Evolutionary conservation across 2,888 invertebrate species (phyloP), one percentile per base, ranked within the genome.

Genomic region (Trissoscelio sp.): DNA sequence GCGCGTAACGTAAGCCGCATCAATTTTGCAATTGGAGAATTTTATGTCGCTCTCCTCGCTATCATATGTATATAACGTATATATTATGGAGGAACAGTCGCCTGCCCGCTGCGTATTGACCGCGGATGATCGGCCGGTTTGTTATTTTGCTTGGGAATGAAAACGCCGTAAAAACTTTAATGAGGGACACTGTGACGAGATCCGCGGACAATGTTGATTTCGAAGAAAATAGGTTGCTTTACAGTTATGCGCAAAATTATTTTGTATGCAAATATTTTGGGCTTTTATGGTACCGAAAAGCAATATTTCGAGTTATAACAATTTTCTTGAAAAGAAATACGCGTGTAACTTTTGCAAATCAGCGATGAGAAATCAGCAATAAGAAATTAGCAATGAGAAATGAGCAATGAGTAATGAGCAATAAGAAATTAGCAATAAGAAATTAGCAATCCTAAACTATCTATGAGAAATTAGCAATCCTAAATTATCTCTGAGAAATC

Each of bases 21-120:
- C 90, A 91, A 91, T 91, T 91, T 91, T 91, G 91, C 91, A 91
- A 91, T 89, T 88, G 89, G 91, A 91, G 91, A 90, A 91, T 91
- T 91, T 91, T 90, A 91, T 89, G 91, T 89, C 90, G 86, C 88
- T 85, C 88, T 85, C n/a, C 86, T 85, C 83, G 85, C 84, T 75
- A 83, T 67, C 75, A 72, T 62, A 79, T 75, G 83, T 83, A 81
- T 82, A 81, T 83, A 83, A 83, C 75, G 53, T 86, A 89, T 90
- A 88, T 88, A 90, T 90, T 90, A 90, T 91, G 88, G 78, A 90
- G 78, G 88, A 88, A 79, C 82, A 58, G 69, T 69, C 57, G 39
- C 79, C 42, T 18, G 69, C 75, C 73, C 64, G 74, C 75, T 75
- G 80, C 37, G 78, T 75, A 82, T 82, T 82, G 82, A 79, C 79